These are phyloP conservation scores for Entomobrya multifasciata DNA, from an alignment of 2,888 invertebrate genomes.

Conservation along the genomic window DNA sequence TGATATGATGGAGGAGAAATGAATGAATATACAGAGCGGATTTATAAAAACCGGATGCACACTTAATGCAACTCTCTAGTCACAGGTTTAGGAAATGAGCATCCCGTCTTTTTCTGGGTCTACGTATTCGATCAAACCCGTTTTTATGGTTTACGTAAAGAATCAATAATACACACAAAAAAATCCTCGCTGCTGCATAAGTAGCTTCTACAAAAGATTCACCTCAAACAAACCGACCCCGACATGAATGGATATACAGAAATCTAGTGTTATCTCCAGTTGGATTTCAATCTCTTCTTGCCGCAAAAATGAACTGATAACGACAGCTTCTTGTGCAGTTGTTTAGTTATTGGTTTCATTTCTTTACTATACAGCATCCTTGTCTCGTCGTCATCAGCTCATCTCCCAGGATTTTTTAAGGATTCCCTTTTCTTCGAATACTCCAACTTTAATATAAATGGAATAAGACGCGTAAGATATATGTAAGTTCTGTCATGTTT, in stretches of 20 bases:
- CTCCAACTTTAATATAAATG: no score
- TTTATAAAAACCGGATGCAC: constrained; percentile 34
- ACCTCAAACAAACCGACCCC: no score
- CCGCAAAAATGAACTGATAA: background rate
- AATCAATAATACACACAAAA: background rate
- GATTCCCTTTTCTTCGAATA: no score
- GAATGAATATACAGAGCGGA: background rate
- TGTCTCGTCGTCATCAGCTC: background rate
- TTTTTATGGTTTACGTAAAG: constrained; percentile 8
- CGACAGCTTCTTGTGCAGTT: background rate
- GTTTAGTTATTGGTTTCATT: background rate
- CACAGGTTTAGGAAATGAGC: constrained; percentile 32
- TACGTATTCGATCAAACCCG: constrained; percentile 19
- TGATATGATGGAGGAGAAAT: constrained; percentile 14
- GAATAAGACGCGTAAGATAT: background rate
- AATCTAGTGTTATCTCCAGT: constrained; percentile 2
- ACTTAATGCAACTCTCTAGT: constrained; percentile 28
- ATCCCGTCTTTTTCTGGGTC: no score
- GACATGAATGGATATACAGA: background rate
- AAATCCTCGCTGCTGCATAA: background rate
- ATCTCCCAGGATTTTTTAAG: background rate
- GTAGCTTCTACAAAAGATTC: no score
- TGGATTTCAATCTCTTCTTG: background rate
- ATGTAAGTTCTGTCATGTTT: no score
- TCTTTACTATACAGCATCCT: background rate